phyloP scores from a whole-genome alignment of 64 coral and sea anemone genomes.

The Trachythela sp. region DNA sequence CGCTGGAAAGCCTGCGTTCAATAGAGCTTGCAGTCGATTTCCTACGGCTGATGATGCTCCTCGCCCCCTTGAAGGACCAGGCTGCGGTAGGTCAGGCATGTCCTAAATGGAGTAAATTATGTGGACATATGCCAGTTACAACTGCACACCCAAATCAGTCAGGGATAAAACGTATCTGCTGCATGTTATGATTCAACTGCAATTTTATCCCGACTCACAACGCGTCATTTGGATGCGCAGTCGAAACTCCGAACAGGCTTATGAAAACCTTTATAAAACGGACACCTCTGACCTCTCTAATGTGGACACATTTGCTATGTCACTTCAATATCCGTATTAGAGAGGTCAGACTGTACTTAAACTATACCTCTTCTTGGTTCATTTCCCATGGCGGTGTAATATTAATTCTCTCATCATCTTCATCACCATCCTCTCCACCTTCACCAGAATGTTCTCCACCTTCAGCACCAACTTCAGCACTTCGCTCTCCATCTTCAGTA shows the following conservation, averaged over 20 bases:
- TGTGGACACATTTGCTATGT: too few species aligned
- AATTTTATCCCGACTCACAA: too few species aligned
- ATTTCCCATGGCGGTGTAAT: neutral
- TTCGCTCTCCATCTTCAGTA: conserved; percentile 29
- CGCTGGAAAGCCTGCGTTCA: conserved; percentile 65
- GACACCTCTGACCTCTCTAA: too few species aligned
- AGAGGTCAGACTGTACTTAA: too few species aligned
- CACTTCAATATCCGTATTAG: too few species aligned
- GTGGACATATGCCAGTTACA: too few species aligned
- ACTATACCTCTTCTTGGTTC: neutral
- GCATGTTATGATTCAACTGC: too few species aligned
- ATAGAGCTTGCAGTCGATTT: conserved; percentile 75
- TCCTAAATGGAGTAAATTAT: neutral
- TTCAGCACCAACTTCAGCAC: neutral
- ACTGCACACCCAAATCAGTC: too few species aligned
- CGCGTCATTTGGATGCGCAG: too few species aligned
- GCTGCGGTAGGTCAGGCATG: neutral
- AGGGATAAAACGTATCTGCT: too few species aligned
- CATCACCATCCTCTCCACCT: neutral
- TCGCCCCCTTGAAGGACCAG: conserved; percentile 1
- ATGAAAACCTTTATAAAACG: too few species aligned
- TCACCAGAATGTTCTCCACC: neutral
- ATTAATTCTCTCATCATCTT: conserved; percentile 10
- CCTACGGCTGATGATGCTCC: conserved; percentile 51
- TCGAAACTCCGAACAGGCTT: too few species aligned